These are phyloP conservation scores for Philaenus spumarius DNA, from an alignment of 1,140 invertebrate species.

Conservation along the genomic window DNA sequence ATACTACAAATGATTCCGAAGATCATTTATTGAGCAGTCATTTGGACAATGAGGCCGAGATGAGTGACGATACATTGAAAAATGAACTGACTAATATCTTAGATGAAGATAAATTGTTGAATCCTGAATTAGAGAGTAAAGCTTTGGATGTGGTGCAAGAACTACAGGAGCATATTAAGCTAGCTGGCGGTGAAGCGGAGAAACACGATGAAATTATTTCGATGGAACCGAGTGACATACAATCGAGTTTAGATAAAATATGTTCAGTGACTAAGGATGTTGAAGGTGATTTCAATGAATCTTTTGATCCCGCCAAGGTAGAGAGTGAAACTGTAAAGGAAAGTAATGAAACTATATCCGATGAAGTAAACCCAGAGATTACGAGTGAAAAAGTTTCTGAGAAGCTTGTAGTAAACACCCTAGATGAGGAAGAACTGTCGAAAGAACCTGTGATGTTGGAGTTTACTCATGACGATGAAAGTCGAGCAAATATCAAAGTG, in stretches of 20 bases:
- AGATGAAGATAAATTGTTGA: too few species aligned
- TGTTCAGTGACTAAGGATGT: neutral
- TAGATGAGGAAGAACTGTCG: constrained; percentile 10
- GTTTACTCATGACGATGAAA: constrained; percentile 23
- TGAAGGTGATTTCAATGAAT: neutral
- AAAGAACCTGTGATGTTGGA: constrained; percentile 33
- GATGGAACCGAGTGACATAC: neutral
- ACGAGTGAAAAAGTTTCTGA: neutral
- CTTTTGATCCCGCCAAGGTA: neutral
- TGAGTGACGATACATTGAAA: too few species aligned
- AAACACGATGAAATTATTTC: neutral
- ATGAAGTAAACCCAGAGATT: neutral
- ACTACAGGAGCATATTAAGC: constrained; percentile 1
- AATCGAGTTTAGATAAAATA: neutral
- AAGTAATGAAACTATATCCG: neutral
- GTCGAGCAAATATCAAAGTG: constrained; percentile 24
- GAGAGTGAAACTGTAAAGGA: neutral
- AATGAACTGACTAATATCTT: too few species aligned
- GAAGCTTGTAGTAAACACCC: neutral
- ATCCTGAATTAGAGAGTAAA: neutral
- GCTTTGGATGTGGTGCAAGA: neutral
- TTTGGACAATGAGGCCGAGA: too few species aligned
- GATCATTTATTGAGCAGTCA: too few species aligned
- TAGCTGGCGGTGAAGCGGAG: neutral
- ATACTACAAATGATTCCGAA: constrained; percentile 1